Evolutionary conservation across 2,888 invertebrate species (phyloP), one percentile per base, ranked within the genome.

Genomic region (Lasioglossum calceatum): DNA sequence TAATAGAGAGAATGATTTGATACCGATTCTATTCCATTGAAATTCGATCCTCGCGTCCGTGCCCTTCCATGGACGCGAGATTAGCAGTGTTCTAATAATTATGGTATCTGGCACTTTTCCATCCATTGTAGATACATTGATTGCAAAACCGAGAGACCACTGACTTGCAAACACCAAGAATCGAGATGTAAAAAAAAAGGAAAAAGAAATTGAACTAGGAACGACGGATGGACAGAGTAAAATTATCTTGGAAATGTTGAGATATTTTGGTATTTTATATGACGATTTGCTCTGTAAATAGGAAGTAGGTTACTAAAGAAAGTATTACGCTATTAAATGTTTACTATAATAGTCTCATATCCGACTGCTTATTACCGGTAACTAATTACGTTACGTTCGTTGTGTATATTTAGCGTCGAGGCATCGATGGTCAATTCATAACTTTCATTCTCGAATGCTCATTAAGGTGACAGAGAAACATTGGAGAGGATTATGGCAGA

Each of bases 251-350:
- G 77, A 84, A 88, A 87, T 92, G 91, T 91, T 92, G 77, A 89
- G 83, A 88, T 84, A 90, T 92, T 90, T 92, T 87, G 84, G 88
- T 90, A 90, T 92, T 92, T 92, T 92, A 91, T 92, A 92, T 88
- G 87, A 78, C 89, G 50, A 88, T 91, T 92, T 86, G 86, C 87
- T 89, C 82, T 92, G 87, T 92, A 90, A 81, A 92, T 91, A 91
- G 83, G 70, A 83, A 85, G 88, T 90, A 90, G 89, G 88, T 86
- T 90, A 89, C 79, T 91, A 84, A 92, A 90, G 92, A 91, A 93
- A 93, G 92, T 93, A 93, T 90, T 93, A 92, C 77, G 81, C 85
- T 90, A 89, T 88, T 82, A 73, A 87, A 85, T 81, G 87, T 88
- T 90, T 84, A 86, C 78, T 86, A 82, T 77, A 85, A 61, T 86